A percentile compares a stretch with the other conserved stretches of the same genome.
Evolutionary conservation across 1,140 invertebrate species (phyloP).

Genomic region (Mylabris phalerata): DNA sequence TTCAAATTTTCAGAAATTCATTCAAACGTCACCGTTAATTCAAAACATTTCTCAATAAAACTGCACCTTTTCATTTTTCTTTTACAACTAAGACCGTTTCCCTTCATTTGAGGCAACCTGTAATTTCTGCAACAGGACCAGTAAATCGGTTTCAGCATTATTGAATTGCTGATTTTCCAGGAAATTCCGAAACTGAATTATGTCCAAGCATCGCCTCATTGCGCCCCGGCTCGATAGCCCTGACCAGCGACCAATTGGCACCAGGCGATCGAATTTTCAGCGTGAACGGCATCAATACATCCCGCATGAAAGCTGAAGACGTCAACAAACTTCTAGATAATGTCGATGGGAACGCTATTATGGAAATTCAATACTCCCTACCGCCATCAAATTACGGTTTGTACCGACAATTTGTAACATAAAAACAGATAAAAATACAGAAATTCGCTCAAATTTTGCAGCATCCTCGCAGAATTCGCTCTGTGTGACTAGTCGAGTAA

Average conservation of each 20-base stretch:
- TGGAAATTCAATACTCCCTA: constrained; percentile 78
- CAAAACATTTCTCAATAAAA: too few relatives aligned
- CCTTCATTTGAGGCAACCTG: too few relatives aligned
- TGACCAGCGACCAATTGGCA: constrained; percentile 54
- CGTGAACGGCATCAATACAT: constrained; percentile 73
- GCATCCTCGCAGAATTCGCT: constrained; percentile 53
- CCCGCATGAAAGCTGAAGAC: constrained; percentile 69
- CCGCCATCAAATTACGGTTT: constrained; percentile 59
- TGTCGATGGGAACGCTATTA: constrained; percentile 61
- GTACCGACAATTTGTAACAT: constrained; percentile 22
- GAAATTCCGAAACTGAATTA: constrained; percentile 51
- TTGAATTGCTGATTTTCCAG: constrained; percentile 36
- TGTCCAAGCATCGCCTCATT: constrained; percentile 51
- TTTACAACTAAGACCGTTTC: too few relatives aligned
- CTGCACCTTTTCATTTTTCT: too few relatives aligned
- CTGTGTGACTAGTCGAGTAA: constrained; percentile 65
- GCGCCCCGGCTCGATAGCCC: constrained; percentile 53
- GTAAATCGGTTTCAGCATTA: too few relatives aligned
- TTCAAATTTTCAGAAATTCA: too few relatives aligned
- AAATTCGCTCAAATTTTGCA: constrained; percentile 26
- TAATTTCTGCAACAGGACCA: too few relatives aligned
- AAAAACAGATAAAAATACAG: too few relatives aligned
- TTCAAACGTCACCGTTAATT: too few relatives aligned
- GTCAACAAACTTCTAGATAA: constrained; percentile 69
- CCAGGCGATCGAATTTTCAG: constrained; percentile 73